phyloP scores from a whole-genome alignment of 2,113 vertebrate genomes.

The Apodemus speciosus region DNA sequence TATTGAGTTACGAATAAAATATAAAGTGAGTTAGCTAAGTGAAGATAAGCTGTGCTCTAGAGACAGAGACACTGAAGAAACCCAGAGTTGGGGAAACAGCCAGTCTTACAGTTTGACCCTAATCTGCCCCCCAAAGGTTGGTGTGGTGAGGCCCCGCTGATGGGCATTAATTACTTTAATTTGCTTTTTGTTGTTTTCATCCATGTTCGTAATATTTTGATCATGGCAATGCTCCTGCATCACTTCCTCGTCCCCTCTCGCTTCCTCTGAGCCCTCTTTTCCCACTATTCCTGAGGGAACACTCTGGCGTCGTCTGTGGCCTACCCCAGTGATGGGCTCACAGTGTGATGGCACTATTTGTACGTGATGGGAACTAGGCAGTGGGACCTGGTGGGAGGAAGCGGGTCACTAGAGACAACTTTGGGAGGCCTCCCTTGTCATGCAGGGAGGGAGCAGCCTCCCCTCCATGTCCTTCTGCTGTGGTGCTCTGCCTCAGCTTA shows the following conservation, averaged over 20 bases:
- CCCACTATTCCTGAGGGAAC: background rate
- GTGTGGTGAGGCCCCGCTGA: background rate
- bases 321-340: background rate
- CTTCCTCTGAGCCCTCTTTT: background rate
- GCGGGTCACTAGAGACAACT: background rate
- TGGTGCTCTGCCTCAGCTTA: background rate
- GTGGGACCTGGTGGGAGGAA: background rate
- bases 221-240: background rate
- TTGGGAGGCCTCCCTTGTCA: background rate
- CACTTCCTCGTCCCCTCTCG: background rate
- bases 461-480: background rate
- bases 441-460: background rate
- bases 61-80: background rate
- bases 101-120: background rate
- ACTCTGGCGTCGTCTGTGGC: background rate
- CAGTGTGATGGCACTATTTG: background rate
- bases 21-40: background rate
- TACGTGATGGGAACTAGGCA: background rate
- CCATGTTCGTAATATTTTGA: background rate
- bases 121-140: background rate
- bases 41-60: background rate
- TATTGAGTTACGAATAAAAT: background rate
- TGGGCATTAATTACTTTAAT: background rate
- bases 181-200: background rate
- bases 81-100: background rate